phyloP scores from a whole-genome alignment of 1,140 invertebrate genomes.

The Drosophila ironensis region DNA sequence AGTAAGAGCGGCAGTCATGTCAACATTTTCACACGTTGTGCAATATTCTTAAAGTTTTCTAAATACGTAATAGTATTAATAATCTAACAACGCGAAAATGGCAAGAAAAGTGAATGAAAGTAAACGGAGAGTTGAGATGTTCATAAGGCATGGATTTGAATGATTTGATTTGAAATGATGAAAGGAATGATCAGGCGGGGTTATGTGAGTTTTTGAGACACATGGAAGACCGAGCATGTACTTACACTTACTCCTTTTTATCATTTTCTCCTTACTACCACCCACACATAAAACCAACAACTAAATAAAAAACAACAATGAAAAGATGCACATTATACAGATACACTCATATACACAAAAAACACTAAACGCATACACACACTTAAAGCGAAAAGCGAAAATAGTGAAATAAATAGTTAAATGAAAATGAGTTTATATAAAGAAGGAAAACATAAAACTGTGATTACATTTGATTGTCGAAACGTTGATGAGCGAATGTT shows the following conservation, averaged over 20 bases:
- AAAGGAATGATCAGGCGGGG: conserved; percentile 6
- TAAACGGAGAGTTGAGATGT: conserved; percentile 47
- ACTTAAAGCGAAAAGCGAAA: conserved; percentile 38
- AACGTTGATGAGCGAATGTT: conserved; percentile 66
- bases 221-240: conserved; percentile 43
- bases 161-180: conserved; percentile 17
- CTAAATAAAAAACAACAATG: conserved; percentile 33
- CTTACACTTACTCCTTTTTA: conserved; percentile 34
- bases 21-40: conserved; percentile 75
- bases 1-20: conserved; percentile 51
- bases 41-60: conserved; percentile 78
- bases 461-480: conserved; percentile 78
- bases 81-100: conserved; percentile 34
- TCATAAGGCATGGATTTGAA: conserved; percentile 60
- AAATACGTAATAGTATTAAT: conserved; percentile 80
- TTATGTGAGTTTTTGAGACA: conserved; percentile 72
- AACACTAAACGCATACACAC: conserved; percentile 27
- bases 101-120: background rate
- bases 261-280: conserved; percentile 45
- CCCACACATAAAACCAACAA: conserved; percentile 29
- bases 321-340: no score
- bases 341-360: conserved; percentile 24
- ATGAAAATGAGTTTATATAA: conserved; percentile 79
- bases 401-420: conserved; percentile 80
- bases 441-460: conserved; percentile 81